Evolutionary conservation across 2,888 invertebrate species (phyloP), one percentile per base, ranked within the genome.

Genomic region (Luffia ferchaultella): DNA sequence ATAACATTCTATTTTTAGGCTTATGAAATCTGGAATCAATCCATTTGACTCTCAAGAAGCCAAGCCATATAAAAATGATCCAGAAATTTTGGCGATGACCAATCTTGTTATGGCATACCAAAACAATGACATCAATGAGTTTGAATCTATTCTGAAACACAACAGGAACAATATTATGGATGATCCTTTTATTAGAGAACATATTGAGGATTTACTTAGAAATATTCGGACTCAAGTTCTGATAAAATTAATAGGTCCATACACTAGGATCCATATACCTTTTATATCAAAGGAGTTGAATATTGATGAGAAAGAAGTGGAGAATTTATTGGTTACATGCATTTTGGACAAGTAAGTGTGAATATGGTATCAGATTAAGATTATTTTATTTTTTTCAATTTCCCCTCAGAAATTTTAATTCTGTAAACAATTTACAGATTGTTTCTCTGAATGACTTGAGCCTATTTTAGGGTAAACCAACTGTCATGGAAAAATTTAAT

Each of bases 11-110:
- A n/a, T 49, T 60, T 57, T 1, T 62, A 95, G 94, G 95, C 85
- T 98, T 57, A 99, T 98, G 97, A 98, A 98, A 73, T 98, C 98
- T 2, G 98, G 97, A 41, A 99, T 99, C 58, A 99, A 99, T 83
- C 99, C 99, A 0, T 99, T 99, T 75, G 99, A 99, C 79, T 98
- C 98, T 0, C 98, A 99, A 85, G 99, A 99, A 85, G 98, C 98
- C 0, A 99, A 99, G 70, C 98, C 99, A 0, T 99, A 99, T 73
- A 98, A 98, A 82, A 98, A 98, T 73, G 98, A 99, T 83, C 97
- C 98, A 0, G 98, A 99, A 82, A 98, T 99, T 62, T 86, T 98
- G 59, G 98, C 98, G 16, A 98, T 99, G 98, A 99, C 98, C 3
- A 97, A 98, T 82, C 86, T 99, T 62, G 98, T 99, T 51, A 93